Conservation (phyloP, 2,888 invertebrate species). For the Tetrapedia diversipes region DNA sequence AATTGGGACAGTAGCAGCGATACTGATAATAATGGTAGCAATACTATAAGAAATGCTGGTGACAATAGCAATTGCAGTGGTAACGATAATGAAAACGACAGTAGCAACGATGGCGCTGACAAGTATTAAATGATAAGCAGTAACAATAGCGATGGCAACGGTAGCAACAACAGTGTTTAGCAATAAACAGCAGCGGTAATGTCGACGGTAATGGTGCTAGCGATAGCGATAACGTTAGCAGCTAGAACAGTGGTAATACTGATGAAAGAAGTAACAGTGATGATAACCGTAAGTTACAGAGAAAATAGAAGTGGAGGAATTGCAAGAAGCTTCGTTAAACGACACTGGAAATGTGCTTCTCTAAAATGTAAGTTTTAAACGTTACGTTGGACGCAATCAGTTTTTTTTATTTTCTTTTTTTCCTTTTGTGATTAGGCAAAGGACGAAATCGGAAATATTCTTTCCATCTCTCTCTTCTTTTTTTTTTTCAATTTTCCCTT, state of each 20-base stretch:
- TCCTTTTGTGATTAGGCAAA: slow-evolving; percentile 71
- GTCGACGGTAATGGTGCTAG: no score
- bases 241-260: not conserved
- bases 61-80: not conserved
- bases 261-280: not conserved
- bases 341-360: slow-evolving; percentile 62
- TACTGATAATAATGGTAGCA: not conserved
- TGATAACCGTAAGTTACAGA: slow-evolving; percentile 7
- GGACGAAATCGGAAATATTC: slow-evolving; percentile 57
- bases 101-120: not conserved
- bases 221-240: no score
- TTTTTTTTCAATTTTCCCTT: not conserved
- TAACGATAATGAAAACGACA: not conserved
- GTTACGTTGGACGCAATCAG: slow-evolving; percentile 79
- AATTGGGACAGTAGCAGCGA: not conserved
- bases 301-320: slow-evolving; percentile 8
- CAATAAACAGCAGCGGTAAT: no score
- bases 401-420: slow-evolving; percentile 38
- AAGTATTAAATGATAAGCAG: not conserved
- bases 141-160: not conserved
- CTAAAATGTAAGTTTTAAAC: slow-evolving; percentile 65
- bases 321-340: slow-evolving; percentile 58
- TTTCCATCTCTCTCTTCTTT: not conserved
- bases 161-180: not conserved
- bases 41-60: not conserved